phyloP scores from a whole-genome alignment of 2,888 invertebrate genomes.

The Slavum lentiscoides region DNA sequence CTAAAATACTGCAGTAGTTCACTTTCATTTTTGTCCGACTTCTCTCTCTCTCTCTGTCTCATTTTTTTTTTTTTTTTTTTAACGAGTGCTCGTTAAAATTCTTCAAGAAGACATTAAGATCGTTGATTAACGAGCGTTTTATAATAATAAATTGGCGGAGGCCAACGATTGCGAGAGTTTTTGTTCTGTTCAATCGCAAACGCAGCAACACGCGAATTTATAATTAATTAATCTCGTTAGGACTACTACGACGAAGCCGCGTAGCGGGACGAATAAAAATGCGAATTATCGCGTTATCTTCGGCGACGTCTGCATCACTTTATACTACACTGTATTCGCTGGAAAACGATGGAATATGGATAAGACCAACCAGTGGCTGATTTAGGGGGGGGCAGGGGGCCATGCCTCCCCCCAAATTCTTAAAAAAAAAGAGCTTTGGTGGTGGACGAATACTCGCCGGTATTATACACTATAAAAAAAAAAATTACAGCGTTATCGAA shows the following conservation, averaged over 20 bases:
- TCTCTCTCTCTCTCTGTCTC: not conserved
- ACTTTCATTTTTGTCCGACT: constrained; percentile 35
- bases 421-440: too few species aligned
- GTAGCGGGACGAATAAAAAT: not conserved
- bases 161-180: constrained; percentile 35
- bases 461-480: too few species aligned
- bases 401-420: too few species aligned
- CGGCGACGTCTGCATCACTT: not conserved
- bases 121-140: constrained; percentile 51
- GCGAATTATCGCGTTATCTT: constrained; percentile 14
- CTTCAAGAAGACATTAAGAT: constrained; percentile 51
- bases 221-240: constrained; percentile 52
- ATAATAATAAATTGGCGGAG: constrained; percentile 48
- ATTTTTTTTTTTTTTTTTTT: constrained; percentile 11
- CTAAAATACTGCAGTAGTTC: constrained; percentile 38
- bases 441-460: too few species aligned
- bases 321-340: not conserved
- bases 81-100: constrained; percentile 51
- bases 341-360: not conserved
- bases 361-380: too few species aligned
- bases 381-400: too few species aligned
- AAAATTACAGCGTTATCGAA: too few species aligned
- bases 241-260: not conserved
- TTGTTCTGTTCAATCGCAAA: constrained; percentile 41
- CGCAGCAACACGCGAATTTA: constrained; percentile 35